Conservation (phyloP, 2,113 vertebrate genomes). For the Nansenia antarctica region DNA sequence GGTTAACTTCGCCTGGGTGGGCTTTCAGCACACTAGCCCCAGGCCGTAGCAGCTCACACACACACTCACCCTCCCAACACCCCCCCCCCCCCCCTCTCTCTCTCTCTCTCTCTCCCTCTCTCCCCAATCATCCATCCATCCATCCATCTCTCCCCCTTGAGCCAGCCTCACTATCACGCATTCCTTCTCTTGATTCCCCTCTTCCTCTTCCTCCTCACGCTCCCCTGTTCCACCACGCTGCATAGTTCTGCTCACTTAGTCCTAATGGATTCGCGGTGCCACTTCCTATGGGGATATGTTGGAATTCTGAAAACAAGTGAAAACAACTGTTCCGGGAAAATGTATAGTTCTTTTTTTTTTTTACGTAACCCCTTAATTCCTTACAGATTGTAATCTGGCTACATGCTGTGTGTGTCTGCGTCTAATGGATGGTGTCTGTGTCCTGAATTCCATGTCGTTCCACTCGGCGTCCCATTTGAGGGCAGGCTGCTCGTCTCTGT, state of each 20-base stretch:
- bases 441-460: no score
- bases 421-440: no score
- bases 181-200: neutral
- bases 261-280: neutral
- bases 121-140: no score
- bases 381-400: no score
- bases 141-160: no score
- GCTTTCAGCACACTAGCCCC: conserved; percentile 44
- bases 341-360: no score
- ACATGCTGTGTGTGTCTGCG: no score
- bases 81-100: neutral
- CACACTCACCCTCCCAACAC: conserved; percentile 3
- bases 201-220: neutral
- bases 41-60: conserved; percentile 21
- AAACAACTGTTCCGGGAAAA: no score
- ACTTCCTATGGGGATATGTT: neutral
- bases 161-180: neutral
- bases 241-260: neutral
- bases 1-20: conserved; percentile 76
- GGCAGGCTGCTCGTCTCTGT: neutral
- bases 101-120: no score
- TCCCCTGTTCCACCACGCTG: neutral
- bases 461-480: conserved; percentile 1
- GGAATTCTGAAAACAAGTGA: no score
- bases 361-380: no score